Conservation (phyloP, 2,888 invertebrate species). For the Plagiodera versicolora region DNA sequence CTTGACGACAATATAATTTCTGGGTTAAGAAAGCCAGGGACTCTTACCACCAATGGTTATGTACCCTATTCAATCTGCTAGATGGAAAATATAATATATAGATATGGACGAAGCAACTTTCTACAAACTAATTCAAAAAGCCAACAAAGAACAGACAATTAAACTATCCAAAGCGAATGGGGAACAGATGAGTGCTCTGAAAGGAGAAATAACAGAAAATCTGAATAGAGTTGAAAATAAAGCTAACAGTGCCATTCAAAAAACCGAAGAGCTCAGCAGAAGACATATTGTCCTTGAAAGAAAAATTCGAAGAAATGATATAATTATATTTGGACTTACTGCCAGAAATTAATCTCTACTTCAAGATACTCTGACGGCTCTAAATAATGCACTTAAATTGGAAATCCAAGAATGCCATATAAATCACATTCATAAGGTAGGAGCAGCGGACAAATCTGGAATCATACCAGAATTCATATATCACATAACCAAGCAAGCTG, state of each 20-base stretch:
- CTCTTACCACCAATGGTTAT: background rate
- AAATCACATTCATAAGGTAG: conserved; percentile 3
- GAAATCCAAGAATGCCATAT: conserved; percentile 3
- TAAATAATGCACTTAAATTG: background rate
- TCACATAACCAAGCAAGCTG: background rate
- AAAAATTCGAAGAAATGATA: conserved; percentile 2
- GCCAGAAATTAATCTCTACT: background rate
- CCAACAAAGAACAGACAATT: background rate
- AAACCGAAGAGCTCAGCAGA: background rate
- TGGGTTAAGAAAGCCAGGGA: background rate
- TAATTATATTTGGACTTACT: conserved; percentile 7
- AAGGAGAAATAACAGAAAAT: background rate
- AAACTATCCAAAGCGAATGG: conserved; percentile 6
- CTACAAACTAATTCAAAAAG: conserved; percentile 6
- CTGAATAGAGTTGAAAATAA: conserved; percentile 1
- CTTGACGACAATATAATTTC: background rate
- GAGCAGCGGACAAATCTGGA: conserved; percentile 3
- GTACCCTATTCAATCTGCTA: background rate
- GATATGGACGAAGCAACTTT: conserved; percentile 5
- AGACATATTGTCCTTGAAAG: conserved; percentile 1
- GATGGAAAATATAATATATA: background rate
- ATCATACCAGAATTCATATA: conserved; percentile 2
- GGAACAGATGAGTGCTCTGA: conserved; percentile 4
- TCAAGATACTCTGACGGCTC: conserved; percentile 3
- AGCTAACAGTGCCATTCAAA: conserved; percentile 3